phyloP scores from a whole-genome alignment of 1,140 invertebrate genomes.

The Calycopis cecrops region DNA sequence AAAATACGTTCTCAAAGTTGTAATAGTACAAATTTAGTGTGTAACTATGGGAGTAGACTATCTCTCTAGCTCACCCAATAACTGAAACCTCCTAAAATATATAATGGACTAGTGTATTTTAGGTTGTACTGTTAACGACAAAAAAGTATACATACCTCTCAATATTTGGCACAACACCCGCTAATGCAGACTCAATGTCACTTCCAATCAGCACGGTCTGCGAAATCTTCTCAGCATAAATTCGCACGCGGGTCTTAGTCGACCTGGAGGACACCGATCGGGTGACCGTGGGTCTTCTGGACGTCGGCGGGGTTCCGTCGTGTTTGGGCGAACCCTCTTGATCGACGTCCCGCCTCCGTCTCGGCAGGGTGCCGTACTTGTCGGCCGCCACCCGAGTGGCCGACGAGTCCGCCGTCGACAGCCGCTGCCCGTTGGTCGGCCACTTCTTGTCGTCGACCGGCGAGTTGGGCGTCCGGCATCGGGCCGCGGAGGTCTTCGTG shows the following conservation, averaged over 20 bases:
- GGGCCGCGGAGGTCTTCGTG: slow-evolving; percentile 75
- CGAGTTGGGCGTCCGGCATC: slow-evolving; percentile 78
- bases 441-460: slow-evolving; percentile 83
- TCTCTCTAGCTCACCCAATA: too few species aligned
- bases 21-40: too few species aligned
- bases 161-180: slow-evolving; percentile 76
- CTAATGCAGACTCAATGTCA: slow-evolving; percentile 82
- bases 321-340: slow-evolving; percentile 72
- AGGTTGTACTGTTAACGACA: not conserved
- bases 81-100: too few species aligned
- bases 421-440: slow-evolving; percentile 68
- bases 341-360: slow-evolving; percentile 78
- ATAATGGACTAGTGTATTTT: too few species aligned
- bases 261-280: slow-evolving; percentile 75
- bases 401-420: slow-evolving; percentile 54
- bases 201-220: slow-evolving; percentile 83
- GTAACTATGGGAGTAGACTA: too few species aligned
- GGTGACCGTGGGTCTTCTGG: slow-evolving; percentile 59
- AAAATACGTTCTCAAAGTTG: too few species aligned
- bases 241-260: slow-evolving; percentile 76
- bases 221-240: slow-evolving; percentile 85
- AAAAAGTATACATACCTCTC: slow-evolving; percentile 45
- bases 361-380: slow-evolving; percentile 84
- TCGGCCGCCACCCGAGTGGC: slow-evolving; percentile 77
- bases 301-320: slow-evolving; percentile 59